Conservation (phyloP, 2,888 invertebrate species). For the Lochmaea capreae region DNA sequence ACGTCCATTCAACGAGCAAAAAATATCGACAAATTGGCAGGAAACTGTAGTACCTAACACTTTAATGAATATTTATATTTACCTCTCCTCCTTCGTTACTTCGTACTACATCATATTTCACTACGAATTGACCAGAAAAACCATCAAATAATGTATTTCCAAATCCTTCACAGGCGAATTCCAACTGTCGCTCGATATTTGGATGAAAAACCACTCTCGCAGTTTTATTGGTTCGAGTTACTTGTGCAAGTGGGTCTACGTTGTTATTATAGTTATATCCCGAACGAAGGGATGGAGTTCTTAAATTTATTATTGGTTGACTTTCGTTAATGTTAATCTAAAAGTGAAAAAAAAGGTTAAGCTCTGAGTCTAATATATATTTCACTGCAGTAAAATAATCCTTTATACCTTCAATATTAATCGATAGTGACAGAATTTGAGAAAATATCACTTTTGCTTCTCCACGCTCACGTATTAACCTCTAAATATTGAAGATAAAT, state of each 20-base stretch:
- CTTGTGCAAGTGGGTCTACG: constrained; percentile 56
- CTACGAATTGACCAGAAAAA: constrained; percentile 73
- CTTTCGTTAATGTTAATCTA: constrained; percentile 72
- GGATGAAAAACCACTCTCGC: constrained; percentile 69
- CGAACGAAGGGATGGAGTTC: constrained; percentile 73
- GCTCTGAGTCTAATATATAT: too few relatives aligned
- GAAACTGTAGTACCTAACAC: too few relatives aligned
- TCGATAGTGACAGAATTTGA: too few relatives aligned
- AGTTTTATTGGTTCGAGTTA: constrained; percentile 45
- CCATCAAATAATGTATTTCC: constrained; percentile 62
- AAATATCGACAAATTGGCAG: too few relatives aligned
- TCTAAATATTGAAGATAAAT: too few relatives aligned
- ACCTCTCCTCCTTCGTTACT: constrained; percentile 69
- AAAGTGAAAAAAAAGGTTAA: constrained; percentile 6
- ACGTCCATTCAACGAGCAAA: too few relatives aligned
- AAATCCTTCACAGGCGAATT: constrained; percentile 62
- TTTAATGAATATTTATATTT: constrained; percentile 7
- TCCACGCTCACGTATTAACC: too few relatives aligned
- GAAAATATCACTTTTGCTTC: too few relatives aligned
- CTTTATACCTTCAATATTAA: too few relatives aligned
- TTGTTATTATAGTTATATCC: constrained; percentile 69
- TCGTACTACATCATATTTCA: constrained; percentile 75
- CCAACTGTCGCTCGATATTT: constrained; percentile 69
- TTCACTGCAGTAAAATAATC: too few relatives aligned
- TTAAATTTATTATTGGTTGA: constrained; percentile 69